Evolutionary conservation across 2,888 invertebrate species (phyloP).

Genomic region (Drosophila borborema): DNA sequence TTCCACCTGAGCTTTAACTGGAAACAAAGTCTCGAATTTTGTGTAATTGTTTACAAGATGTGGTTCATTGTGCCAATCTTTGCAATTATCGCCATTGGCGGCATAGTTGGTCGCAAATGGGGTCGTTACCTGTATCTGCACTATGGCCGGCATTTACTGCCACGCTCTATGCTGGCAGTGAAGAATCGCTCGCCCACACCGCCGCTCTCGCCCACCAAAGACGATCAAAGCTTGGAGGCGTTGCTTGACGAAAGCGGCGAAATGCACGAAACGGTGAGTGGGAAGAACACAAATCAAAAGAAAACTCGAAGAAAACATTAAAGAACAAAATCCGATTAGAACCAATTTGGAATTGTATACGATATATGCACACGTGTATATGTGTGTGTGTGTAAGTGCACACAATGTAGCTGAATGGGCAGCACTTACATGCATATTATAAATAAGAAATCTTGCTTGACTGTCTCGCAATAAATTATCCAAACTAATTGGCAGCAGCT

Average conservation of each 20-base stretch:
- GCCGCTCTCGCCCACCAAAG: conserved; percentile 81
- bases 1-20: conserved; percentile 39
- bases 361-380: not conserved
- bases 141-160: conserved; percentile 82
- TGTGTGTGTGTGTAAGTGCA: not conserved
- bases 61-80: conserved; percentile 80
- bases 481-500: conserved; percentile 50
- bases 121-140: conserved; percentile 83
- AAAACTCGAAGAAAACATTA: not conserved
- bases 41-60: conserved; percentile 68
- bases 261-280: conserved; percentile 84
- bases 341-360: not conserved
- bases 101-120: conserved; percentile 82
- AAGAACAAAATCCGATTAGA: not conserved
- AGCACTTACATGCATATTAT: not conserved
- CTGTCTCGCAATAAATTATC: conserved; percentile 13
- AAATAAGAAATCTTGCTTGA: conserved; percentile 20
- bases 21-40: conserved; percentile 3
- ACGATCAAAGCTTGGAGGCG: conserved; percentile 83
- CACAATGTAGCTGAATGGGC: not conserved
- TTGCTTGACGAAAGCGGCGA: conserved; percentile 83
- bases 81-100: conserved; percentile 65
- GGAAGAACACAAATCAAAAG: not conserved
- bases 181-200: conserved; percentile 84
- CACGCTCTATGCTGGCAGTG: conserved; percentile 76